A percentile compares a stretch with the other conserved stretches of the same genome.
Evolutionary conservation across 2,797 vertebrate genomes (phyloP).

Genomic region (Amblyopsis hoosieri): DNA sequence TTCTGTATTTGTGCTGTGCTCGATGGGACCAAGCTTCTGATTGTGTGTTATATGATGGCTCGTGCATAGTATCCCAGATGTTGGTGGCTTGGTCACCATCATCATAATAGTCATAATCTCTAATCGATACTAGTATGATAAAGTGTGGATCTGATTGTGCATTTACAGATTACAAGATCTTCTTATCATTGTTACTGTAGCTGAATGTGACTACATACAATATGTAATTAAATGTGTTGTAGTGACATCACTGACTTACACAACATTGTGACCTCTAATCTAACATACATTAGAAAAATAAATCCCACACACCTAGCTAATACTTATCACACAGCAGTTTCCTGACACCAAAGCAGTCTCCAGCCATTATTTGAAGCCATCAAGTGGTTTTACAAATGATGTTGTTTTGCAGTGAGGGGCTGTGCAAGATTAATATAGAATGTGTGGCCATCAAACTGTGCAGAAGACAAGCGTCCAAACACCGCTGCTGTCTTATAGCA

Average conservation of each 20-base stretch:
- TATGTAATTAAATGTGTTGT: conserved; percentile 57
- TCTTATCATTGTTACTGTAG: conserved; percentile 30
- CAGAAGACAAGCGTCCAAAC: conserved; percentile 66
- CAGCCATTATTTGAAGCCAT: conserved; percentile 67
- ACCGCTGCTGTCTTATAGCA: conserved; percentile 56
- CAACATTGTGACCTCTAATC: conserved; percentile 57
- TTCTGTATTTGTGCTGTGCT: conserved; percentile 81
- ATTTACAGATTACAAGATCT: conserved; percentile 39
- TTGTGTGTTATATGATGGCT: conserved; percentile 71
- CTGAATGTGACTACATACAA: conserved; percentile 21
- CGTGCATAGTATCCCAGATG: conserved; percentile 55
- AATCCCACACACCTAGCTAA: conserved; percentile 66
- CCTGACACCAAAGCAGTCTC: conserved; percentile 50
- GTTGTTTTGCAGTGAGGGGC: conserved; percentile 71
- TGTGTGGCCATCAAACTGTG: conserved; percentile 65
- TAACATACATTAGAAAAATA: conserved; percentile 50
- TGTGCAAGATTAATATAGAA: conserved; percentile 79
- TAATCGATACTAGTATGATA: conserved; percentile 25
- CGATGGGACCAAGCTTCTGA: conserved; percentile 70
- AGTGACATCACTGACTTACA: conserved; percentile 60
- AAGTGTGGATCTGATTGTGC: conserved; percentile 27
- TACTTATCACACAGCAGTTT: conserved; percentile 63
- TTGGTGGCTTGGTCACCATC: conserved; percentile 25
- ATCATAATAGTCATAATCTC: conserved; percentile 32
- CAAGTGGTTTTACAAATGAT: conserved; percentile 69